Evolutionary conservation across 2,113 vertebrate genomes (phyloP), one percentile per base, ranked within the genome.

Genomic region (Forbesichthys papilliferus): DNA sequence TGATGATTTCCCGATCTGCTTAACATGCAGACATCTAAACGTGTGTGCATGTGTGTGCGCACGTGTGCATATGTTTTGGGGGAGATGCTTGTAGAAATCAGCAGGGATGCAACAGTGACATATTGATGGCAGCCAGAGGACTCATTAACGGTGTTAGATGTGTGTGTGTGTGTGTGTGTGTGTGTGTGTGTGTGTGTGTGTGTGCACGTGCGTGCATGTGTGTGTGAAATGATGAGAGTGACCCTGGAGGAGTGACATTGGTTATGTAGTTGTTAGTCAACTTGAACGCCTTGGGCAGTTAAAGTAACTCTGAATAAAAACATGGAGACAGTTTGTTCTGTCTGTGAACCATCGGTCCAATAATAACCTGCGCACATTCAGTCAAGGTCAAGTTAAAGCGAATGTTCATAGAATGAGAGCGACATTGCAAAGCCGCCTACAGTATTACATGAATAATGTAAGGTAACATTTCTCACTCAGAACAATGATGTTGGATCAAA

Each of bases 141-240:
- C 36, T 42, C 7, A 42, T 42, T 42, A 42, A 8, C 5, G 36
- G 36, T 8, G 7, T 1, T 48, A 58, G 42, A 16, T 60, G 34
- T 62, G 68, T 13, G 62, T 58, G 18, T 20, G 16, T 55, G 53
- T 55, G 49, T 53, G 48, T 18, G n/a, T 58, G 18, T 20, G 53
- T 55, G 53, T 55, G 49, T 53, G 48, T 18, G n/a, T 54, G 34
- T 53, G 48, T 18, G n/a, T 54, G 34, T 20, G 53, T 55, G 53
- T 55, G 49, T 53, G 48, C 14, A 14, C 48, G 36, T 68, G 66
- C 58, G 65, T 64, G 56, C 20, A 42, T 18, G 9, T 27, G 27
- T 27, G 27, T 27, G 27, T 27, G 27, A 27, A 16, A 9, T 16
- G 47, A 27, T 47, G 49, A 14, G 13, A 51, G 11, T 52, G 49